Evolutionary conservation across 2,113 vertebrate genomes (phyloP).

Genomic region (Gobius niger): DNA sequence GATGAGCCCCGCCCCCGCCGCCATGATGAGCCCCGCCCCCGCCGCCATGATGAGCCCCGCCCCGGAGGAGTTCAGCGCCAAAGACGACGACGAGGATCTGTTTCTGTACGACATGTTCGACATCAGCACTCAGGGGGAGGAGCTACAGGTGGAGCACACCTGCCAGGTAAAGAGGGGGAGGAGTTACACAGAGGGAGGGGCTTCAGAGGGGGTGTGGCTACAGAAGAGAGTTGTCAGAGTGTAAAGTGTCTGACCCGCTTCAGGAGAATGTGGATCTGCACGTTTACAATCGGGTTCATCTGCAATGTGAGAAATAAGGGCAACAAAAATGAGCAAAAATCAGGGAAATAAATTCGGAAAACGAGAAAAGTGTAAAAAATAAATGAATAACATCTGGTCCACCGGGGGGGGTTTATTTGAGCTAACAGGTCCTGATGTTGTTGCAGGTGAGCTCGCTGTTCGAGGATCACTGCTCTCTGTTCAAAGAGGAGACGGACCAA

Average conservation of each 20-base stretch:
- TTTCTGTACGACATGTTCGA: conserved; percentile 71
- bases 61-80: background rate
- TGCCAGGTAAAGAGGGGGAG: conserved; percentile 55
- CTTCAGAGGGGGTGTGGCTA: too few relatives aligned
- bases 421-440: background rate
- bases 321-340: too few relatives aligned
- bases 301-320: too few relatives aligned
- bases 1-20: background rate
- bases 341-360: too few relatives aligned
- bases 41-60: background rate
- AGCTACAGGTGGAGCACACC: conserved; percentile 51
- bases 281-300: too few relatives aligned
- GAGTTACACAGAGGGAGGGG: too few relatives aligned
- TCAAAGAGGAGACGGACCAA: conserved; percentile 68
- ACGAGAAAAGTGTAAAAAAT: too few relatives aligned
- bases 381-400: too few relatives aligned
- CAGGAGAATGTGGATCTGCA: too few relatives aligned
- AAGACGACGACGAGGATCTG: conserved; percentile 72
- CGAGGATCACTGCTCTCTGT: conserved; percentile 39
- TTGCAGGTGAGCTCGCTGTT: conserved; percentile 74
- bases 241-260: too few relatives aligned
- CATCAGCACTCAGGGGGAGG: conserved; percentile 45
- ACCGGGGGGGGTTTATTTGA: too few relatives aligned
- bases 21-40: background rate
- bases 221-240: too few relatives aligned